phyloP scores from a whole-genome alignment of 2,113 vertebrate genomes.

The Narcine bancroftii region DNA sequence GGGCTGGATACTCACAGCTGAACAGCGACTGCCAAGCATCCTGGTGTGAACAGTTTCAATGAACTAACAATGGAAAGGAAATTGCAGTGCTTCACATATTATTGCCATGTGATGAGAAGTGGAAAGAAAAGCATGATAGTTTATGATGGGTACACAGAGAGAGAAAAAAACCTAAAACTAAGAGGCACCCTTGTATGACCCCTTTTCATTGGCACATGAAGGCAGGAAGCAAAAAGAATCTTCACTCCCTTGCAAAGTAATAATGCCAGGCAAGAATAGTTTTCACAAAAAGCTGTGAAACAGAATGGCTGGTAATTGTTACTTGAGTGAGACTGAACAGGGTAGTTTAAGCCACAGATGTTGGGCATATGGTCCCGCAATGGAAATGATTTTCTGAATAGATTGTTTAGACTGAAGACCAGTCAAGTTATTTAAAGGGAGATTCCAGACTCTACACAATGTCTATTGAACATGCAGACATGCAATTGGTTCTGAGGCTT shows the following conservation, averaged over 20 bases:
- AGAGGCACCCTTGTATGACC: conserved; percentile 5
- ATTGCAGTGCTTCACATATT: conserved; percentile 32
- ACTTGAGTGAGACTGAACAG: neutral
- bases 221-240: conserved; percentile 21
- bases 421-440: conserved; percentile 11
- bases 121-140: neutral
- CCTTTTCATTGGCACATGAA: conserved; percentile 3
- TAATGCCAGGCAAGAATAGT: neutral
- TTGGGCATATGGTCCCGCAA: conserved; percentile 10
- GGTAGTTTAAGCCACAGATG: conserved; percentile 21
- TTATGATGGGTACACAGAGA: conserved; percentile 17
- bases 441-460: neutral
- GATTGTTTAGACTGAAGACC: conserved; percentile 6
- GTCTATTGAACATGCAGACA: neutral
- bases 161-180: conserved; percentile 5
- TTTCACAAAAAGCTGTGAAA: conserved; percentile 31
- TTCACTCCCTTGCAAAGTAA: conserved; percentile 20
- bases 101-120: conserved; percentile 32
- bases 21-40: conserved; percentile 20
- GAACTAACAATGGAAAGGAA: conserved; percentile 35
- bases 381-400: conserved; percentile 36
- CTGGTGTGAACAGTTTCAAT: conserved; percentile 26
- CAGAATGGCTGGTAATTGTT: conserved; percentile 7
- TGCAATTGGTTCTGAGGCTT: neutral
- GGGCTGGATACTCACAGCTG: neutral